Conservation (phyloP, 2,113 vertebrate species). For the Cyanoramphus novaezelandiae region DNA sequence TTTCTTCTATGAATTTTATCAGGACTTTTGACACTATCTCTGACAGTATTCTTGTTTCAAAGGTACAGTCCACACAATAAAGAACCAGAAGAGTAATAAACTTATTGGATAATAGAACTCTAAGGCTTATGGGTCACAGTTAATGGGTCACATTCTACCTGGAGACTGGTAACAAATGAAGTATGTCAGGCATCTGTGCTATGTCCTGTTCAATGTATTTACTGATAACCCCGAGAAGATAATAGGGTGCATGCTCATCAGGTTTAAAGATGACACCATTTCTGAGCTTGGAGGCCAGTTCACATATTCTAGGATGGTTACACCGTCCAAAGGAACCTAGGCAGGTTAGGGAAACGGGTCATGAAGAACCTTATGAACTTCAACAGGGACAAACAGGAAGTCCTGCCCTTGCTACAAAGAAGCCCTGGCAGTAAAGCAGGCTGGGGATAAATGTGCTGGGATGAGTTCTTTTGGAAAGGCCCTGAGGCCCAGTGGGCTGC, state of each 20-base stretch:
- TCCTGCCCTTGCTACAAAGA: neutral
- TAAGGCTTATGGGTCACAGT: neutral
- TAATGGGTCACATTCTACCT: neutral
- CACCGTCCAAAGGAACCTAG: neutral
- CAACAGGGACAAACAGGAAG: neutral
- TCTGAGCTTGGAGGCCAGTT: no score
- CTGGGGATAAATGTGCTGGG: neutral
- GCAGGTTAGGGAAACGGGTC: neutral
- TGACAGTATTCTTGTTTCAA: neutral
- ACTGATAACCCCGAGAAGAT: neutral
- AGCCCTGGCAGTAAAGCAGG: neutral
- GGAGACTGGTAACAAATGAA: neutral
- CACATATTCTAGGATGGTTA: neutral
- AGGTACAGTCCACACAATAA: neutral
- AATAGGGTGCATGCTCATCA: neutral
- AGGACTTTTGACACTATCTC: neutral
- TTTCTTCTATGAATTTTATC: neutral
- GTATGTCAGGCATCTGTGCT: neutral
- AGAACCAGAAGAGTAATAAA: neutral
- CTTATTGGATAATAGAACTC: neutral
- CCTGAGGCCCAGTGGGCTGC: neutral
- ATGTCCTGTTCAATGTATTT: neutral
- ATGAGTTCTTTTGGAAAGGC: neutral
- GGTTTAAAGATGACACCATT: neutral
- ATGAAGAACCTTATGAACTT: neutral